Conservation (phyloP, 2,888 invertebrate species). For the Cylindroiulus punctatus region DNA sequence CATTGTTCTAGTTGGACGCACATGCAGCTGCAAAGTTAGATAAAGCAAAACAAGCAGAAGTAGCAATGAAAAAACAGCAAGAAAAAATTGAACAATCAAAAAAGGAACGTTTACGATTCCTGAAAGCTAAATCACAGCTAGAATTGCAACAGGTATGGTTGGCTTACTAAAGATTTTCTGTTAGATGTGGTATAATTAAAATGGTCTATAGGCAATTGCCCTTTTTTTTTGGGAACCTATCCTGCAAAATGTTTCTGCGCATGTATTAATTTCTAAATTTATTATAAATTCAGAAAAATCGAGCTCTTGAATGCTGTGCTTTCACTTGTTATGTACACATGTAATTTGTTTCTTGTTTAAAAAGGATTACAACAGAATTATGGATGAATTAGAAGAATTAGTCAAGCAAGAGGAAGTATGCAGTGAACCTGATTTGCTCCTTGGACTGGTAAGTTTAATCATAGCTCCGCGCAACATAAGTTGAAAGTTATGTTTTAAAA, state of each 20-base stretch:
- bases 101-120: background rate
- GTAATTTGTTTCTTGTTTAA: conserved; percentile 3
- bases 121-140: conserved; percentile 7
- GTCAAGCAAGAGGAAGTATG: conserved; percentile 33
- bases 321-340: background rate
- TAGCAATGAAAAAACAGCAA: background rate
- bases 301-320: background rate
- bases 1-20: background rate
- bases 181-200: background rate
- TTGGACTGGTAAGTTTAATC: background rate
- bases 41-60: background rate
- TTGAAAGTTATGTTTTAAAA: background rate
- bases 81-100: conserved; percentile 19
- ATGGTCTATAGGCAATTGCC: background rate
- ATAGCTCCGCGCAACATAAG: no score
- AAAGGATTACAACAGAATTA: conserved; percentile 29
- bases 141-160: background rate
- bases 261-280: no score
- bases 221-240: background rate
- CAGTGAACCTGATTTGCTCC: background rate
- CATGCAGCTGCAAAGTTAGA: background rate
- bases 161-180: background rate
- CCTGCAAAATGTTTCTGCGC: no score
- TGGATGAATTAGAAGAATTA: conserved; percentile 39
- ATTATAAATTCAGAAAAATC: no score